Conservation (phyloP, 1,140 invertebrate species). For the Zaprionus inermis region DNA sequence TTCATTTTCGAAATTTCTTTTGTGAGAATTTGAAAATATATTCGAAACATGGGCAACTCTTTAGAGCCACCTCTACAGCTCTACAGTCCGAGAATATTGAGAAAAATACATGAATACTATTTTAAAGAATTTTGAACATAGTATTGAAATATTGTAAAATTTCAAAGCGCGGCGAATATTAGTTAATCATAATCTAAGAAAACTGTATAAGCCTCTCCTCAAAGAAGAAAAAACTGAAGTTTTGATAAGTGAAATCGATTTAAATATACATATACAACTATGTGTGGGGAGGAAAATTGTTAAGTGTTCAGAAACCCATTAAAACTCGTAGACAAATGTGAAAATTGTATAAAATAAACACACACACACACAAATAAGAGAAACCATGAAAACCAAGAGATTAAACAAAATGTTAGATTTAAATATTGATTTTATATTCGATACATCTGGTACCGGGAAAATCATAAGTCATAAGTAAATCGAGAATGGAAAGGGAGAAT, state of each 20-base stretch:
- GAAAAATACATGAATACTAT: background rate
- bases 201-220: constrained; percentile 14
- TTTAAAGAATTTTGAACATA: background rate
- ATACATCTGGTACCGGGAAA: constrained; percentile 36
- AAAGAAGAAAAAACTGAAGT: constrained; percentile 27
- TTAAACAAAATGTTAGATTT: constrained; percentile 30
- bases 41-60: constrained; percentile 2
- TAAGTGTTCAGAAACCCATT: constrained; percentile 40
- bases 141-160: constrained; percentile 18
- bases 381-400: constrained; percentile 11
- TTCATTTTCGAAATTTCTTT: constrained; percentile 27
- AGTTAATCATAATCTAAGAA: constrained; percentile 19
- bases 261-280: constrained; percentile 6
- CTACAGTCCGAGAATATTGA: constrained; percentile 3
- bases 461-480: constrained; percentile 37
- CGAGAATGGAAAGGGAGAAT: constrained; percentile 8
- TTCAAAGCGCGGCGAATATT: constrained; percentile 27
- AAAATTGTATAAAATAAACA: constrained; percentile 29
- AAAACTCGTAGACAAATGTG: constrained; percentile 32
- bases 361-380: constrained; percentile 8
- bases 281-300: constrained; percentile 23
- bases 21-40: background rate
- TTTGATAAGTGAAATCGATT: constrained; percentile 37
- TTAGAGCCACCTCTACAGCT: background rate
- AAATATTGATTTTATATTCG: constrained; percentile 46